Conservation (phyloP, 1,140 invertebrate genomes). For the Drosophila persimilis region DNA sequence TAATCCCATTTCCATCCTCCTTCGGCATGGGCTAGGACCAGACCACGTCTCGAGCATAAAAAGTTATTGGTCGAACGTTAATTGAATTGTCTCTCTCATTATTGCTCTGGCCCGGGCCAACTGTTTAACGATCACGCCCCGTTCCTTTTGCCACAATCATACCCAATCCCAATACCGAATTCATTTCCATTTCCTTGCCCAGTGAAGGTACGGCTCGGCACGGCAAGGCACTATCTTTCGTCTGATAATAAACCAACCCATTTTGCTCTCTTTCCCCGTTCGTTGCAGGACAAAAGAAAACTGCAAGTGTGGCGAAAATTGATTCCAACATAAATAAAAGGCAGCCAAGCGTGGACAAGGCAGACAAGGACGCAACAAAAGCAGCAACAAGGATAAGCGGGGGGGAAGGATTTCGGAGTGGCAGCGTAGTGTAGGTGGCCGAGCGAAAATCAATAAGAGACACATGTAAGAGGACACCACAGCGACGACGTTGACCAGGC, state of each 20-base stretch:
- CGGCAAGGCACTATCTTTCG: constrained; percentile 11
- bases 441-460: constrained; percentile 68
- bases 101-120: constrained; percentile 10
- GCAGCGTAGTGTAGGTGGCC: constrained; percentile 4
- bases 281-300: constrained; percentile 52
- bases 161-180: not conserved
- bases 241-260: constrained; percentile 36
- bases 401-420: constrained; percentile 52
- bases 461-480: constrained; percentile 70
- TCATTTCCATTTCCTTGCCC: constrained; percentile 23
- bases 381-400: constrained; percentile 1
- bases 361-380: constrained; percentile 48
- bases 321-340: constrained; percentile 55
- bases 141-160: constrained; percentile 1
- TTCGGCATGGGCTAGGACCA: not conserved
- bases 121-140: constrained; percentile 43
- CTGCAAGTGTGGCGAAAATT: constrained; percentile 61
- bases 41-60: constrained; percentile 40
- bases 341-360: constrained; percentile 30
- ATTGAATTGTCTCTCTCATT: constrained; percentile 44
- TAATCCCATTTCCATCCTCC: constrained; percentile 2
- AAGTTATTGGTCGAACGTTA: constrained; percentile 53
- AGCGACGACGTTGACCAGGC: constrained; percentile 29
- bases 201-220: not conserved
- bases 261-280: constrained; percentile 21